phyloP scores from a whole-genome alignment of 2,113 vertebrate genomes.

The Ceratotherium simum region DNA sequence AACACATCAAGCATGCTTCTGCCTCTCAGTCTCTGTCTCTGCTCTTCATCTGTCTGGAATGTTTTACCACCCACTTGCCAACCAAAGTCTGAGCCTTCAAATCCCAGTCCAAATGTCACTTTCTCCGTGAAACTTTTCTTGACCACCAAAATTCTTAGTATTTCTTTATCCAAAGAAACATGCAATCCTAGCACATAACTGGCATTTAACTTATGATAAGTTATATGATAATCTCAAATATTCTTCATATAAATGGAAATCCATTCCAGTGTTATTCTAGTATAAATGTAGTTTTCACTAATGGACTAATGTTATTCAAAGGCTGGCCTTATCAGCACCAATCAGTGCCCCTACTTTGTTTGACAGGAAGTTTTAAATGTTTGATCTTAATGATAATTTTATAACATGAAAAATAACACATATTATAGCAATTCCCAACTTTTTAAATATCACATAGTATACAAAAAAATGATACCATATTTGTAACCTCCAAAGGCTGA shows the following conservation, averaged over 20 bases:
- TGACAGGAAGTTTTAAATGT: not conserved
- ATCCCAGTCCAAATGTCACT: not conserved
- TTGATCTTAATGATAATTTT: not conserved
- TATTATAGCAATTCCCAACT: not conserved
- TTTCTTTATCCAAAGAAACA: slow-evolving; percentile 20
- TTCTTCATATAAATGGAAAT: not conserved
- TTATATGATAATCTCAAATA: slow-evolving; percentile 9
- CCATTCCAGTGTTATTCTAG: slow-evolving; percentile 4
- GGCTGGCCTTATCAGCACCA: not conserved
- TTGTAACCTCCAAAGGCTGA: not conserved
- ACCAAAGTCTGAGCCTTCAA: slow-evolving; percentile 3
- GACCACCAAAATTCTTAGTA: slow-evolving; percentile 19
- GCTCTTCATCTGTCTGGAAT: not conserved
- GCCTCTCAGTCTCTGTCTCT: not conserved
- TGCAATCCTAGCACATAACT: not conserved
- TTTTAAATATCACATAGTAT: not conserved
- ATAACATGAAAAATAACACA: not conserved
- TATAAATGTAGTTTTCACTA: not conserved
- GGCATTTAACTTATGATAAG: not conserved
- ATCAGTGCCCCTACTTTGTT: not conserved
- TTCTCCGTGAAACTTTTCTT: not conserved
- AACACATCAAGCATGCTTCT: not conserved
- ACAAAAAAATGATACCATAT: not conserved
- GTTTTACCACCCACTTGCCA: not conserved
- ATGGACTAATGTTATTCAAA: slow-evolving; percentile 25